Conservation (phyloP, 2,888 invertebrate species). For the Ptilodon capucinus region DNA sequence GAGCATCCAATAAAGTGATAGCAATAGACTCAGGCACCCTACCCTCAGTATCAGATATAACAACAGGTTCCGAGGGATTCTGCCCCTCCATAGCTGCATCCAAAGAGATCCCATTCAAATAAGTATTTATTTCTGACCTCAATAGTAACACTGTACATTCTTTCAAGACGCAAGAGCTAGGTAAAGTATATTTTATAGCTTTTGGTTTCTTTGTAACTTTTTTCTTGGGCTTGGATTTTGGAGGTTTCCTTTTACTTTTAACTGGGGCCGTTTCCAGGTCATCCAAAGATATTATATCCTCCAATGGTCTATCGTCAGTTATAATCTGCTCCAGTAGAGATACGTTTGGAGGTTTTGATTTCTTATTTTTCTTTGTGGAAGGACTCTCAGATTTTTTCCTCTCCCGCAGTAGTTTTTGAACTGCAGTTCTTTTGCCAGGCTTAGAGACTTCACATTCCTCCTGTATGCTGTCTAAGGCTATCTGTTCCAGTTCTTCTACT, state of each 20-base stretch:
- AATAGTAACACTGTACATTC: slow-evolving; percentile 59
- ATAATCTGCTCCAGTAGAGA: slow-evolving; percentile 73
- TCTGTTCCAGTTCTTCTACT: slow-evolving; percentile 68
- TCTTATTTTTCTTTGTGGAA: slow-evolving; percentile 41
- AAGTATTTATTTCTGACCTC: slow-evolving; percentile 49
- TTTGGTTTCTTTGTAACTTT: slow-evolving; percentile 32
- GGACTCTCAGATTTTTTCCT: slow-evolving; percentile 52
- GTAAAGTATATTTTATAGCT: slow-evolving; percentile 14
- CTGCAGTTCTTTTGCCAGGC: slow-evolving; percentile 36
- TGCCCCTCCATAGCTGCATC: background rate
- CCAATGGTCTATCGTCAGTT: slow-evolving; percentile 66
- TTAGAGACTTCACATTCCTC: slow-evolving; percentile 29
- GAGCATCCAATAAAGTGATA: background rate
- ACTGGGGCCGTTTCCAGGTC: slow-evolving; percentile 53
- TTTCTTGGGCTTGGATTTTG: slow-evolving; percentile 38
- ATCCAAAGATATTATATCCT: slow-evolving; percentile 70
- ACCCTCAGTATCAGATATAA: background rate
- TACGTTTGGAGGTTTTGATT: slow-evolving; percentile 62
- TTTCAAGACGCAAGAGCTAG: slow-evolving; percentile 39
- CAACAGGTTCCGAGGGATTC: background rate
- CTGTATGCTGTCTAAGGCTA: slow-evolving; percentile 59
- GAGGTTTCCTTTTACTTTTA: slow-evolving; percentile 39
- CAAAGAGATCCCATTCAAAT: slow-evolving; percentile 20
- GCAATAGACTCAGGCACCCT: background rate
- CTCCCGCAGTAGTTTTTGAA: slow-evolving; percentile 41